Evolutionary conservation across 92 coral and sea anemone species (phyloP), one percentile per base, ranked within the genome.

Genomic region (Siderastrea siderea): DNA sequence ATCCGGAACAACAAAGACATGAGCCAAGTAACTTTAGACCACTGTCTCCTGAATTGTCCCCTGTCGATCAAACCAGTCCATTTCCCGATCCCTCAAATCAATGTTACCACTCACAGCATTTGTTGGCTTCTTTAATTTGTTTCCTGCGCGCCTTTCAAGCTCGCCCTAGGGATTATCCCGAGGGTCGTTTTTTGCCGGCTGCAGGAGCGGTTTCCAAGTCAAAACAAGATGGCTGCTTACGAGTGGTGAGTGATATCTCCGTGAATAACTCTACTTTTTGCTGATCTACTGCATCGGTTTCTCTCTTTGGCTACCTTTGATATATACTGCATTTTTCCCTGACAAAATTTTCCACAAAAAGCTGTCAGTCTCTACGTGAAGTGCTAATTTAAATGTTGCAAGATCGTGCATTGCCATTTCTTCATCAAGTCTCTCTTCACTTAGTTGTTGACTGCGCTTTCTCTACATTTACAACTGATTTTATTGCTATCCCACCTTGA

Each of bases 141-240:
- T 26, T 0, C 38, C 38, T 26, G 38, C 38, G 38, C 38, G 38
- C 38, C 38, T 26, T 26, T 26, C 38, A 26, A 26, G 38, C 38
- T 26, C 38, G 38, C 38, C 38, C 38, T 26, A 26, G 38, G 38
- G 38, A 26, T 26, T 26, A 0, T 26, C 38, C 38, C 38, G 38
- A 26, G 0, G 38, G 38, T 26, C 38, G 38, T 26, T 26, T 26
- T 26, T 68, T 1, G 66, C 76, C 14, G 66, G n/a, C 38, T 26
- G 58, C 6, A 86, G 83, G 81, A 94, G 84, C 49, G 94, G 92
- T 75, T 77, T 45, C 94, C 16, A 48, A 70, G 86, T 85, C 68
- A 66, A 84, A 87, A 79, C 96, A 91, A 93, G 50, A 93, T 93
- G 96, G 96, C 94, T 65, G 84, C 96, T 68, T 86, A 80, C 62